Conservation (phyloP, 1,140 invertebrate genomes). For the Aethina tumida region DNA sequence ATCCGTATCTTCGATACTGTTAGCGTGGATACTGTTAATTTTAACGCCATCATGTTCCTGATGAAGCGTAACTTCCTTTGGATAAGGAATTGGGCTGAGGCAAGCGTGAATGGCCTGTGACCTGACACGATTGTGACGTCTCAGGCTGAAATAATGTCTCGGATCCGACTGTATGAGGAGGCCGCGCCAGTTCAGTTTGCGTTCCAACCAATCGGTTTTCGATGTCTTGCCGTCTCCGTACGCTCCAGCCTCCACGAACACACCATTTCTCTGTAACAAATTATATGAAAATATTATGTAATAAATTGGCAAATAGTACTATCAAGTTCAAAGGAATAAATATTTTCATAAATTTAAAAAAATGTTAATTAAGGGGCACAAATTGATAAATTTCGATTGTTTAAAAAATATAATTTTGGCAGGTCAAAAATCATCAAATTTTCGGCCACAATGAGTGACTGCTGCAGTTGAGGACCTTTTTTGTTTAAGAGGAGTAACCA, state of each 20-base stretch:
- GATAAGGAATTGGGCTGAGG: constrained; percentile 59
- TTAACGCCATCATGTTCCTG: constrained; percentile 46
- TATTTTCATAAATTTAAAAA: no score
- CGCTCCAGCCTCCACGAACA: constrained; percentile 52
- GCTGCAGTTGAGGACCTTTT: no score
- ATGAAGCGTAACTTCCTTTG: constrained; percentile 60
- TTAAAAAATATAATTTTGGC: no score
- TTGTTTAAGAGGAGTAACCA: no score
- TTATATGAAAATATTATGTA: no score
- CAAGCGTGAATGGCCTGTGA: constrained; percentile 60
- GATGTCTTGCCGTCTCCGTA: constrained; percentile 44
- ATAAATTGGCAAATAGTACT: no score
- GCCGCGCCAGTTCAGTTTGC: constrained; percentile 60
- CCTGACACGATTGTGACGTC: constrained; percentile 41
- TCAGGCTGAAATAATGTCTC: constrained; percentile 51
- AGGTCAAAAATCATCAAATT: neutral
- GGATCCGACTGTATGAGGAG: constrained; percentile 66
- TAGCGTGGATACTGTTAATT: constrained; percentile 36
- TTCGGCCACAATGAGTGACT: no score
- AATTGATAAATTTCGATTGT: no score
- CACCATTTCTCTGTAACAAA: constrained; percentile 43
- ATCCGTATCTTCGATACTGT: constrained; percentile 41
- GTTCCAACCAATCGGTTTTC: constrained; percentile 58
- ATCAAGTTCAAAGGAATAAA: no score
- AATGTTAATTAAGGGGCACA: no score